Evolutionary conservation across 2,888 invertebrate genomes (phyloP).

Genomic region (Cantharis flavilabris): DNA sequence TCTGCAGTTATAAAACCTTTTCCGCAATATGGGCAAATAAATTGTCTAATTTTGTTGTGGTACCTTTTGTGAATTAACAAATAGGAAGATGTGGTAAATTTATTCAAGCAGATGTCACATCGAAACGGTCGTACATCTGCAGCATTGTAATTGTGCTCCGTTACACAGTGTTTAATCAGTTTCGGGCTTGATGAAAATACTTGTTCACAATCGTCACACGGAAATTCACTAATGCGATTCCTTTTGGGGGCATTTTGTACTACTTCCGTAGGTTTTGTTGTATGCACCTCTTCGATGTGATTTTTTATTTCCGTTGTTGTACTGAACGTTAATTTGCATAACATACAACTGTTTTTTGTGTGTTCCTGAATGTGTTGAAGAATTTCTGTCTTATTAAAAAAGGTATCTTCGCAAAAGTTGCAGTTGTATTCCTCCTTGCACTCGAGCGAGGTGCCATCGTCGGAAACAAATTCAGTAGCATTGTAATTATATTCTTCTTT

Average conservation of each 20-base stretch:
- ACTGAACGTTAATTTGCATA: not conserved
- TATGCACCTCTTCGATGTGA: not conserved
- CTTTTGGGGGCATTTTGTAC: not conserved
- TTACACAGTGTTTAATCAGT: slow-evolving; percentile 40
- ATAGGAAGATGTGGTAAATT: slow-evolving; percentile 43
- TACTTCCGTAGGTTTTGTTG: not conserved
- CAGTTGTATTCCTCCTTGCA: not conserved
- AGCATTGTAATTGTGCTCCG: slow-evolving; percentile 37
- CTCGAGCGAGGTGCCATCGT: not conserved
- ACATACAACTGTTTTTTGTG: not conserved
- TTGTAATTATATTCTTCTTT: not conserved
- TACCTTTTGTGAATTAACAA: slow-evolving; percentile 44
- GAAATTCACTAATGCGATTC: slow-evolving; percentile 8
- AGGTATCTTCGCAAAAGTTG: not conserved
- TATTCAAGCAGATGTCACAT: slow-evolving; percentile 42
- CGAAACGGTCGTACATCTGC: slow-evolving; percentile 42
- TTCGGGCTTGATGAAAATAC: slow-evolving; percentile 38
- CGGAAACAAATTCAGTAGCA: not conserved
- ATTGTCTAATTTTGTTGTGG: slow-evolving; percentile 40
- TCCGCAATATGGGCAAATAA: slow-evolving; percentile 46
- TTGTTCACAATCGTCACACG: slow-evolving; percentile 42
- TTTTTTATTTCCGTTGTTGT: not conserved
- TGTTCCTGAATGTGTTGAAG: not conserved
- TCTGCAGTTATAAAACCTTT: slow-evolving; percentile 53
- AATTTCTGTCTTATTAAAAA: not conserved